Percentiles rank a stretch among this genome's conserved stretches.
These are phyloP conservation scores for Actenoides lindsayi DNA, from an alignment of 2,113 vertebrate genomes.

Conservation along the genomic window DNA sequence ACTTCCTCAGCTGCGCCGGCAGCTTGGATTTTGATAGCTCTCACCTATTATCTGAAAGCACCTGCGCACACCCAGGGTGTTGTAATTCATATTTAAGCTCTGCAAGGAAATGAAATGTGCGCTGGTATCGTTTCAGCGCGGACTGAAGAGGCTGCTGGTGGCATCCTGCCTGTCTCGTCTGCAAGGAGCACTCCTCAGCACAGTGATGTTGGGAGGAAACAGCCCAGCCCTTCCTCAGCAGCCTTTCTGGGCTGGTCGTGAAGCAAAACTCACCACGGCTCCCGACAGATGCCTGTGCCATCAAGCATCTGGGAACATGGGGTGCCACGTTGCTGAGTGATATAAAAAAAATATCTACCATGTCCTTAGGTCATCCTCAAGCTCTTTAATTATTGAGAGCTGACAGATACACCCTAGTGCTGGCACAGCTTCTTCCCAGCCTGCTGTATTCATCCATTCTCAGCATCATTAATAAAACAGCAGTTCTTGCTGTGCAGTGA, in stretches of 20 bases:
- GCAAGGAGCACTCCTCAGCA: neutral
- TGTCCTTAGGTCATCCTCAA: constrained; percentile 18
- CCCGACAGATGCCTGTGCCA: neutral
- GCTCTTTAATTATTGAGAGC: constrained; percentile 56
- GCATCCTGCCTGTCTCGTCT: neutral
- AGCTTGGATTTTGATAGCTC: neutral
- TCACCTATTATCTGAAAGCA: neutral
- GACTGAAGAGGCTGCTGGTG: neutral
- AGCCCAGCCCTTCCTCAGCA: neutral
- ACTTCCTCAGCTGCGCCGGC: neutral
- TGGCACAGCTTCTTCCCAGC: constrained; percentile 18
- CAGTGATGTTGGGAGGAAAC: neutral
- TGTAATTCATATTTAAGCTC: neutral
- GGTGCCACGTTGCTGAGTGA: neutral
- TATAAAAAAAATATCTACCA: neutral
- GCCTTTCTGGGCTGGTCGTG: neutral
- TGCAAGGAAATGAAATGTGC: rapidly evolving
- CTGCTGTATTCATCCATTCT: constrained; percentile 14
- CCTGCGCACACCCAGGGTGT: neutral
- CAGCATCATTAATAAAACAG: constrained; percentile 38
- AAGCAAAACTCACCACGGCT: neutral
- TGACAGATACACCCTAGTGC: neutral
- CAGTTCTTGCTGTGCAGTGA: neutral
- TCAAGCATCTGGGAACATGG: neutral
- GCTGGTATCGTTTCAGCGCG: neutral